These are phyloP conservation scores for Cacatua alba DNA, from an alignment of 2,113 vertebrate genomes.

Conservation along the genomic window DNA sequence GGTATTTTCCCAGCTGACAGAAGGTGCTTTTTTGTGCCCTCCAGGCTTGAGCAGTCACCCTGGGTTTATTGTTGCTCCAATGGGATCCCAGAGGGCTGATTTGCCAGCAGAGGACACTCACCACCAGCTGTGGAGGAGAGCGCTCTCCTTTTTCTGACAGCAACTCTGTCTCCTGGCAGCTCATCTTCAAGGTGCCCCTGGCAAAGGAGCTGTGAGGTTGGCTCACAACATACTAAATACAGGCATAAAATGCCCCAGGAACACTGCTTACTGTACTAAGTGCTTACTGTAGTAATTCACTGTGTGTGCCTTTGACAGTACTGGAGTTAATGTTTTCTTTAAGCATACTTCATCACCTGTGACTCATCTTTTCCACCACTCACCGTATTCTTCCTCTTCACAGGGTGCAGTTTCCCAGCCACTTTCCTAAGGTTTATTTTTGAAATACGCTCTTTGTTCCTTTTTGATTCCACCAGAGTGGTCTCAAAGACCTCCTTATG, in stretches of 20 bases:
- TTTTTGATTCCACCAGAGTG: neutral
- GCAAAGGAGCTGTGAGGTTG: neutral
- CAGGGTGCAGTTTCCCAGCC: neutral
- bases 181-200: neutral
- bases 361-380: neutral
- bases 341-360: neutral
- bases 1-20: neutral
- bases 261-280: neutral
- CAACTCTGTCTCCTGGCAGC: neutral
- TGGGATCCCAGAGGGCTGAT: neutral
- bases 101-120: neutral
- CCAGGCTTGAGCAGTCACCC: neutral
- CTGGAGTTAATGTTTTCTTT: neutral
- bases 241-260: neutral
- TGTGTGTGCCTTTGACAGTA: neutral
- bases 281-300: neutral
- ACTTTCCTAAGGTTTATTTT: neutral
- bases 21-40: neutral
- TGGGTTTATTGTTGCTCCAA: neutral
- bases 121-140: neutral
- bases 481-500: neutral
- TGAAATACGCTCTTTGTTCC: neutral
- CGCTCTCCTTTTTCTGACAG: neutral
- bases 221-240: neutral
- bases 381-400: neutral